phyloP scores from a whole-genome alignment of 1,140 invertebrate genomes.

The Tetragnatha versicolor region DNA sequence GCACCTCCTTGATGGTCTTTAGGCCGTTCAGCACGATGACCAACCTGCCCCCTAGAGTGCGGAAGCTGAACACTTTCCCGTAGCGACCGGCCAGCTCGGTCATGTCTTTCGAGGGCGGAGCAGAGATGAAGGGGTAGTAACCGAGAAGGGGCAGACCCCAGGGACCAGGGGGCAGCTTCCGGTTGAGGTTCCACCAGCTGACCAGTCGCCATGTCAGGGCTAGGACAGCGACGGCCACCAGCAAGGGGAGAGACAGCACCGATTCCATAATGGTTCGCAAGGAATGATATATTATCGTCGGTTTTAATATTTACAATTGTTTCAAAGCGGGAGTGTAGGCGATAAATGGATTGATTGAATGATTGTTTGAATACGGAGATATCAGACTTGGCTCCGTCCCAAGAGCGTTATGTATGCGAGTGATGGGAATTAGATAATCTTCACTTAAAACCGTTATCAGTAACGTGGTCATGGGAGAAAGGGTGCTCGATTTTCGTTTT shows the following conservation, averaged over 20 bases:
- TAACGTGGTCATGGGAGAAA: too few relatives aligned
- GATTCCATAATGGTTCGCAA: too few relatives aligned
- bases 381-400: too few relatives aligned
- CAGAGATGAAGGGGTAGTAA: neutral
- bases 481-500: too few relatives aligned
- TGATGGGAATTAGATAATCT: too few relatives aligned
- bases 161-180: neutral
- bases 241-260: neutral
- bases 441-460: too few relatives aligned
- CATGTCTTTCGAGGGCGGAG: neutral
- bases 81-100: neutral
- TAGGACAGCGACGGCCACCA: neutral
- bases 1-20: neutral
- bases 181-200: neutral
- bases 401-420: too few relatives aligned
- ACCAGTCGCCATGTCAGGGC: neutral
- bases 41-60: neutral
- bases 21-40: neutral
- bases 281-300: too few relatives aligned
- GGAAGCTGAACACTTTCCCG: neutral
- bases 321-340: too few relatives aligned
- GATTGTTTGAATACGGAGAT: too few relatives aligned
- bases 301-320: too few relatives aligned
- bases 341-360: too few relatives aligned
- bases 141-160: neutral